Evolutionary conservation across 2,797 vertebrate genomes (phyloP).

Genomic region (Urophycis tenuis): DNA sequence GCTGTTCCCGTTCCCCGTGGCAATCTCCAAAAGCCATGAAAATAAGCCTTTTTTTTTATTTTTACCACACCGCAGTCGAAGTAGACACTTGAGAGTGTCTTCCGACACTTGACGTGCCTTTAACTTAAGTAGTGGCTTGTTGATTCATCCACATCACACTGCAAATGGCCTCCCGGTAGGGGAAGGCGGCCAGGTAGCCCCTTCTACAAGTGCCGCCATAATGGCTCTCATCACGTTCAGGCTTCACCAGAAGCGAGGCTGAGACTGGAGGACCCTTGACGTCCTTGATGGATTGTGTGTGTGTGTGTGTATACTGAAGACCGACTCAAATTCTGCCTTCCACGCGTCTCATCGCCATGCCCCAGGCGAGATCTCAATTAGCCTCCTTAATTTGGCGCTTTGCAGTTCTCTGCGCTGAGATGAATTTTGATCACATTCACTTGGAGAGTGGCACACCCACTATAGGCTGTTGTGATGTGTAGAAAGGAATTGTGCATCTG

Average conservation of each 20-base stretch:
- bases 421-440: conserved; percentile 57
- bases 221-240: conserved; percentile 50
- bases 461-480: conserved; percentile 11
- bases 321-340: conserved; percentile 45
- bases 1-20: conserved; percentile 25
- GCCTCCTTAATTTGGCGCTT: conserved; percentile 60
- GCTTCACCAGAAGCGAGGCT: conserved; percentile 19
- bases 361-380: conserved; percentile 62
- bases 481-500: neutral
- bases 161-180: conserved; percentile 41
- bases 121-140: conserved; percentile 42
- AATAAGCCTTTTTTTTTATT: conserved; percentile 31
- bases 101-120: conserved; percentile 41
- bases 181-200: conserved; percentile 43
- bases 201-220: conserved; percentile 41
- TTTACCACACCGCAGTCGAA: conserved; percentile 35
- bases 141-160: conserved; percentile 39
- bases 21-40: conserved; percentile 22
- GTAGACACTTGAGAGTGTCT: conserved; percentile 45
- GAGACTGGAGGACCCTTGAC: conserved; percentile 61
- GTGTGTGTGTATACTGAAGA: conserved; percentile 37
- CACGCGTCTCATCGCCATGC: conserved; percentile 42
- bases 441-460: conserved; percentile 29
- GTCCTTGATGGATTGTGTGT: conserved; percentile 29
- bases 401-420: conserved; percentile 45